phyloP scores from a whole-genome alignment of 2,113 vertebrate genomes.

The Amphilophus citrinellus region DNA sequence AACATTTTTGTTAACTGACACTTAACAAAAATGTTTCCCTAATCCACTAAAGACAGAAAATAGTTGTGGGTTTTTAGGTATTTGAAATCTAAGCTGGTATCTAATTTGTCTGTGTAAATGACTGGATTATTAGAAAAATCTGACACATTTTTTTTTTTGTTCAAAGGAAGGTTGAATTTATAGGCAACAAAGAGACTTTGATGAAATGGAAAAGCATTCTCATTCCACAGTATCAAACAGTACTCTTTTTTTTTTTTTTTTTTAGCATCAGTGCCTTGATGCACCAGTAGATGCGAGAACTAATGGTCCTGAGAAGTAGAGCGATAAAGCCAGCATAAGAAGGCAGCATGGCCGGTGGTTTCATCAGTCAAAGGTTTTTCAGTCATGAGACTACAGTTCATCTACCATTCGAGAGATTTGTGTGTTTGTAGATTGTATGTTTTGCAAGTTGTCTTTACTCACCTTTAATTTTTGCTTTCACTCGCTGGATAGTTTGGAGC shows the following conservation, averaged over 20 bases:
- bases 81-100: too few species aligned
- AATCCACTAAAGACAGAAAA: too few species aligned
- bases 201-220: neutral
- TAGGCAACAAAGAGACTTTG: neutral
- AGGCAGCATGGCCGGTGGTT: neutral
- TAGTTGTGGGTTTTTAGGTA: too few species aligned
- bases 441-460: too few species aligned
- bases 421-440: neutral
- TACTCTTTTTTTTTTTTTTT: too few species aligned
- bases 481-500: neutral
- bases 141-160: neutral
- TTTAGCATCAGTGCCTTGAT: neutral
- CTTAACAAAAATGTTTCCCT: neutral
- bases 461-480: neutral
- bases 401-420: neutral
- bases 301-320: neutral
- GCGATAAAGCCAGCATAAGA: neutral
- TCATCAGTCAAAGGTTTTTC: neutral
- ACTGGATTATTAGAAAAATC: too few species aligned
- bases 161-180: neutral
- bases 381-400: neutral
- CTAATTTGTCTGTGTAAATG: too few species aligned
- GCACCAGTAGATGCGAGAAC: neutral
- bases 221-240: neutral
- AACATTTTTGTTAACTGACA: neutral